Conservation (phyloP, 1,140 invertebrate species). For the Aphidius ervi region DNA sequence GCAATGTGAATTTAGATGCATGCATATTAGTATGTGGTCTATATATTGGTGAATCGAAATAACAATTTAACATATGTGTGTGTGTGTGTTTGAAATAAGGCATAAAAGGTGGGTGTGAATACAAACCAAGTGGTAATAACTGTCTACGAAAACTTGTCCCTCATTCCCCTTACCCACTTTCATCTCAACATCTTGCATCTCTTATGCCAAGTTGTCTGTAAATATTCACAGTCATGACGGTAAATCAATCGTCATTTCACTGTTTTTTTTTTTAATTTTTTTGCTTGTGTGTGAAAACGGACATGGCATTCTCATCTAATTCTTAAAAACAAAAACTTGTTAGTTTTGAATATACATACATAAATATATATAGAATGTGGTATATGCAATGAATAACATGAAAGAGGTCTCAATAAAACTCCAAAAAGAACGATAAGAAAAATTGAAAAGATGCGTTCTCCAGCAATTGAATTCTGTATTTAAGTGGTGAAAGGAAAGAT, state of each 20-base stretch:
- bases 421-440: too few species aligned
- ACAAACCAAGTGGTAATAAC: conserved; percentile 25
- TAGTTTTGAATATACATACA: too few species aligned
- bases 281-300: neutral
- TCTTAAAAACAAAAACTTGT: neutral
- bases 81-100: conserved; percentile 7
- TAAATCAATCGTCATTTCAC: conserved; percentile 44
- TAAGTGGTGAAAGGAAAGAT: too few species aligned
- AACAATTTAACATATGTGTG: conserved; percentile 3
- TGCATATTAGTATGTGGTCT: conserved; percentile 6
- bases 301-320: conserved; percentile 25
- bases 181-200: too few species aligned
- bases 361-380: too few species aligned
- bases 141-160: conserved; percentile 26
- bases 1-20: conserved; percentile 19
- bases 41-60: conserved; percentile 6
- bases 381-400: too few species aligned
- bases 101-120: conserved; percentile 14
- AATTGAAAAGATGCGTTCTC: too few species aligned
- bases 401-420: too few species aligned
- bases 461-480: too few species aligned
- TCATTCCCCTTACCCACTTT: neutral
- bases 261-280: neutral
- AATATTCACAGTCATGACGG: conserved; percentile 38
- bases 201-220: conserved; percentile 34